phyloP scores from a whole-genome alignment of 2,888 invertebrate species.

The Cartodere bifasciata region DNA sequence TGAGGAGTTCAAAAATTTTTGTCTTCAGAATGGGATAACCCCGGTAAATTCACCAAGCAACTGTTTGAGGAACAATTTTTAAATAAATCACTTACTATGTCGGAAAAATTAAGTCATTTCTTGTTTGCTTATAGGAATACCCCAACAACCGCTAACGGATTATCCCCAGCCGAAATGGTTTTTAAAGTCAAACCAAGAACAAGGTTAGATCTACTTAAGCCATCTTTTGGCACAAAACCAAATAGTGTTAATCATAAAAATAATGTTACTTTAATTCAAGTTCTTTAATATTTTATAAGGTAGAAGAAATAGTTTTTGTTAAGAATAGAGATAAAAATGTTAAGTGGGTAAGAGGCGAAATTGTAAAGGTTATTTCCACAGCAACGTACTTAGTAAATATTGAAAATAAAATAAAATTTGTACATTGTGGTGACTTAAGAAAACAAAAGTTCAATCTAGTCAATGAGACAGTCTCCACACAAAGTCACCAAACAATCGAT shows the following conservation, averaged over 20 bases:
- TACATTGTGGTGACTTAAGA: background rate
- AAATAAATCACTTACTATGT: no score
- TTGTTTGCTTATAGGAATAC: background rate
- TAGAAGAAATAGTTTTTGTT: background rate
- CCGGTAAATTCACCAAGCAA: background rate
- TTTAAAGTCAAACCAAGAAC: constrained; percentile 1
- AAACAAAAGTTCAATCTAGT: background rate
- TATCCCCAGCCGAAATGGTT: background rate
- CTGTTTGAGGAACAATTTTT: no score
- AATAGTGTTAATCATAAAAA: no score
- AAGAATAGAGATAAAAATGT: background rate
- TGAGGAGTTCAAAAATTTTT: background rate
- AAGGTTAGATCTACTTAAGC: background rate
- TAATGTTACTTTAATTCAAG: no score
- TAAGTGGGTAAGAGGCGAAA: background rate
- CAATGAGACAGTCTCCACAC: background rate
- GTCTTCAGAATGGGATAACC: background rate
- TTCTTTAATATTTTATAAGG: no score
- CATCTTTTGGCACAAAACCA: no score
- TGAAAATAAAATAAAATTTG: background rate
- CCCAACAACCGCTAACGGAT: background rate
- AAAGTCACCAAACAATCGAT: background rate
- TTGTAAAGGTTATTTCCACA: background rate
- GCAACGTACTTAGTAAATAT: background rate
- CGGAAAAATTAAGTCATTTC: no score